Percentiles rank a stretch among this genome's conserved stretches.
These are phyloP conservation scores for Aeoliscus strigatus DNA, from an alignment of 2,797 vertebrate genomes.

Conservation along the genomic window DNA sequence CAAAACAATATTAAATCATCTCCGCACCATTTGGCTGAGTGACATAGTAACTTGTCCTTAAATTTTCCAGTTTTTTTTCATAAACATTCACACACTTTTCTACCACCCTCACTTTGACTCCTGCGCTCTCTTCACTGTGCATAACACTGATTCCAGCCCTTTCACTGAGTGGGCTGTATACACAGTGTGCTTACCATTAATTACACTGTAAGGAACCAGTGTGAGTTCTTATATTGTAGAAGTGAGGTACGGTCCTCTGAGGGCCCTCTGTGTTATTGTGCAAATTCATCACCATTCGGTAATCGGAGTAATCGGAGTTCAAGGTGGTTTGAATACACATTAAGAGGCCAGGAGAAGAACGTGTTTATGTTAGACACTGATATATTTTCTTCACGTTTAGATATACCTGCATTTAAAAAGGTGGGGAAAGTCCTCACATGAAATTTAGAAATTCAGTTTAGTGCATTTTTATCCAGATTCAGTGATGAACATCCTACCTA, in stretches of 20 bases:
- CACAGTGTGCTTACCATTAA: conserved; percentile 48
- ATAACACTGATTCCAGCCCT: neutral
- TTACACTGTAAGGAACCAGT: conserved; percentile 49
- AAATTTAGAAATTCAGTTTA: neutral
- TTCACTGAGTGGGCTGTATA: conserved; percentile 45
- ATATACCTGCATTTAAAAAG: neutral
- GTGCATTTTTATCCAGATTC: neutral
- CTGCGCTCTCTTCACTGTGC: too few relatives aligned
- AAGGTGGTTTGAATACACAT: conserved; percentile 39
- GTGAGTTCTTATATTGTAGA: conserved; percentile 43
- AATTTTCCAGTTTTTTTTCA: conserved; percentile 22
- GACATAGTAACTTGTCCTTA: conserved; percentile 16
- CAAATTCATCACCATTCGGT: conserved; percentile 59
- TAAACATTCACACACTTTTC: neutral
- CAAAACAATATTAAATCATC: conserved; percentile 6
- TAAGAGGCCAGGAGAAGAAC: conserved; percentile 13
- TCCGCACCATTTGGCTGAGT: conserved; percentile 37
- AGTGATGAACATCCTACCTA: neutral
- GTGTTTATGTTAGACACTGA: conserved; percentile 7
- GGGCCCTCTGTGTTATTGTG: conserved; percentile 57
- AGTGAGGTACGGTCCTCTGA: conserved; percentile 35
- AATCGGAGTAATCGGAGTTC: conserved; percentile 45
- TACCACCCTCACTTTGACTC: conserved; percentile 8
- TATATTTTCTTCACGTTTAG: neutral
- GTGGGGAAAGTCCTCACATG: neutral